Evolutionary conservation across 1,140 invertebrate genomes (phyloP), one percentile per base, ranked within the genome.

Genomic region (Callitettix versicolor): DNA sequence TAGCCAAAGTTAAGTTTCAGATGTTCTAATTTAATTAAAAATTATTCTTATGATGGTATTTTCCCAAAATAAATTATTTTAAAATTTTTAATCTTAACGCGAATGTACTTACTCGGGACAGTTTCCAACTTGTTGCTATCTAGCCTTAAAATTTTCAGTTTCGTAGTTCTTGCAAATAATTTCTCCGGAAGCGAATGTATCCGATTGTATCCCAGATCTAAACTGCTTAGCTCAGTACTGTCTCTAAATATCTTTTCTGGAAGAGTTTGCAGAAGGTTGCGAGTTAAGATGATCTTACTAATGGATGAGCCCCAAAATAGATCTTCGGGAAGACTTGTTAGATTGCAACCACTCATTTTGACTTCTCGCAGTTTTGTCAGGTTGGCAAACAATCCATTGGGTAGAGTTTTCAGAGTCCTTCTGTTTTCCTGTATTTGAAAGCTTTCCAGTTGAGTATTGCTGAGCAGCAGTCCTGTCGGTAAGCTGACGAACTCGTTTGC

Each of bases 401-500:
- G 79, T 1, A 84, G 62, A n/a, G 68, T 69, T 47, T 66, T 67
- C 46, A 84, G 64, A 46, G 71, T 69, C 17, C 71, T 69, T 48
- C 73, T 72, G 63, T 80, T 81, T 52, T 75, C 71, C 2, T 71
- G 67, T 50, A 81, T 68, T 56, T 76, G 74, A 36, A 81, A 68
- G 41, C 65, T 70, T 59, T 74, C 69, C 46, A 81, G 67, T 56
- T 72, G 69, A 15, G 64, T 63, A 56, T 78, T 80, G 49, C 71
- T 69, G 46, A 63, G 62, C 57, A 85, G 80, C 30, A 84, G 62
- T 36, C 52, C 53, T 33, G 71, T 69, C 11, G 82, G 82, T 49
- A 84, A 60, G 12, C 70, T 66, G 1, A 69, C 72, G 58, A 84
- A 79, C 55, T 74, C 74, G 63, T 84, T 84, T 11, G 67, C 69